Base-by-base conservation (phyloP, 2,888 invertebrate species). In the Cynaeus angustus region DNA sequence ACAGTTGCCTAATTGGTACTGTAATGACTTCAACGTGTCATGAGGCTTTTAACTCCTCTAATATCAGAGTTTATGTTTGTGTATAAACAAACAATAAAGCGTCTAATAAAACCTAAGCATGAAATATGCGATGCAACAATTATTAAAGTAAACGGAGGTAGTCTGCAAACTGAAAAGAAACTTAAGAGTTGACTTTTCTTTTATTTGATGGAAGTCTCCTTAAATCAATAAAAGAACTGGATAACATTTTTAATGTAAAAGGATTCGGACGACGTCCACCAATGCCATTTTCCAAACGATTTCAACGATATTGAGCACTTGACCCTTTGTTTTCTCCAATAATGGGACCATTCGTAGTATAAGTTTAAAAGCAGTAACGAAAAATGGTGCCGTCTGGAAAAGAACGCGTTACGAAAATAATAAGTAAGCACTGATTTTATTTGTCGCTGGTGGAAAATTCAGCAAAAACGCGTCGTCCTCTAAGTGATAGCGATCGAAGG, bases 401-500 rank as follows among this genome's bases (percentile, higher is more conserved):
- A 3, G 43, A 21, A 21, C 21, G 4, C 21, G 21, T 21, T 3
- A 21, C 21, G 21, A 21, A 33, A 33, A 33, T 33, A n/a, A 33
- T 33, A 33, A 33, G 14, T 12, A 33, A 26, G 68, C 61, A 37
- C 52, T 67, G 67, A 67, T 67, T 67, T 61, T 61, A 55, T 68
- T 68, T 68, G 55, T 68, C 12, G 61, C 16, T 16, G 56, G 55
- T 41, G 13, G 56, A 68, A 56, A 55, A 68, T 68, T 64, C 64
- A 38, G 68, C 46, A 68, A 68, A 68, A 68, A 68, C 50, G 55
- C 68, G 38, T 68, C 62, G 48, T 68, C 43, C 64, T 48, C 66
- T 67, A 66, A 70, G 62, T 67, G 70, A 70, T 70, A 66, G 66
- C 74, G 71, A 74, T 76, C 74, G 76, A 72, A 76, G 71, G 73